Conservation (phyloP, 1,140 invertebrate genomes). For the Bombus picipes region DNA sequence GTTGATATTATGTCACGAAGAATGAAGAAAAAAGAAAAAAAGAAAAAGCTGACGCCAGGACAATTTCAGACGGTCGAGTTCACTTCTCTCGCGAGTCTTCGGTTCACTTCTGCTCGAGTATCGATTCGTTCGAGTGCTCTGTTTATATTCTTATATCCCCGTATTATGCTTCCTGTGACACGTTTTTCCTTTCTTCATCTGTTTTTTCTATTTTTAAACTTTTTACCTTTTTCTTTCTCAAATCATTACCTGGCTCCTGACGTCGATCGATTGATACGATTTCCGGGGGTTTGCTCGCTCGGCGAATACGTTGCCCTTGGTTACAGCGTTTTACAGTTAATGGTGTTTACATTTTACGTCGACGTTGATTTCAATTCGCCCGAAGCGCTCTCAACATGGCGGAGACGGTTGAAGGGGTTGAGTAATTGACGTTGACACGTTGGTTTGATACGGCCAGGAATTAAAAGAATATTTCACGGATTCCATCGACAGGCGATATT, state of each 20-base stretch:
- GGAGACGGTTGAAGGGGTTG: too few species aligned
- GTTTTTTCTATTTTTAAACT: too few species aligned
- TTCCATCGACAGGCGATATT: background rate
- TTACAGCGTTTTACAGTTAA: background rate
- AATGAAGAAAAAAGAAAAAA: background rate
- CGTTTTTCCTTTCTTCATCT: background rate
- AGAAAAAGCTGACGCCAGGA: background rate
- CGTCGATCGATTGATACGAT: background rate
- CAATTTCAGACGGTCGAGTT: conserved; percentile 18
- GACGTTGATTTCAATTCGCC: background rate
- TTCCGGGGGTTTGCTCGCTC: background rate
- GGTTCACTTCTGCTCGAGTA: background rate
- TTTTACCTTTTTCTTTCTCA: background rate
- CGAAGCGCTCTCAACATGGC: too few species aligned
- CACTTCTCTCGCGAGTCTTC: too few species aligned
- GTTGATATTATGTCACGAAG: background rate
- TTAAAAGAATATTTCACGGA: background rate
- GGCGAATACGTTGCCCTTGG: background rate
- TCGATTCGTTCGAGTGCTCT: conserved; percentile 3
- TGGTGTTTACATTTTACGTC: background rate
- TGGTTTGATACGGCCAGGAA: background rate
- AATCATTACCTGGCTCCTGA: background rate
- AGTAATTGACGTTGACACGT: background rate
- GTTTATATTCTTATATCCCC: background rate
- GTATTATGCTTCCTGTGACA: background rate